phyloP scores from a whole-genome alignment of 2,113 vertebrate genomes.

The Oenanthe melanoleuca region DNA sequence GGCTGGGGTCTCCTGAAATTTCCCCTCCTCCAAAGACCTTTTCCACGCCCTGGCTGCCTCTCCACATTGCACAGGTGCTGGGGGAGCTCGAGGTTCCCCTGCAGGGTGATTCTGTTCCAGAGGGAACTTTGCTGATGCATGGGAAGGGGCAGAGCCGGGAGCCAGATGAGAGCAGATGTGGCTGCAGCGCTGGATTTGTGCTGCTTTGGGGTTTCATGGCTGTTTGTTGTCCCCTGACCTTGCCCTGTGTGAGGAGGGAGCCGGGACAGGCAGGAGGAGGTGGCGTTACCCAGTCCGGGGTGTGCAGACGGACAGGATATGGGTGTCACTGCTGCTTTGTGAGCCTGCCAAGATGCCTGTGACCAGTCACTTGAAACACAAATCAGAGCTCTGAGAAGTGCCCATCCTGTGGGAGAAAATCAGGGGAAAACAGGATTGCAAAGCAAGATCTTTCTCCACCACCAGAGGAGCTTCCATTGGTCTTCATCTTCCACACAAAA shows the following conservation, averaged over 20 bases:
- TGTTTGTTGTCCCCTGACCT: not conserved
- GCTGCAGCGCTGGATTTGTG: fast-evolving
- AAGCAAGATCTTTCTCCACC: not conserved
- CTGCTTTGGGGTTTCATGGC: not conserved
- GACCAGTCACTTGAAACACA: not conserved
- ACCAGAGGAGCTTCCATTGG: not conserved
- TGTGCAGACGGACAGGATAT: fast-evolving
- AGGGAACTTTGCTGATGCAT: not conserved
- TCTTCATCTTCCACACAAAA: not conserved
- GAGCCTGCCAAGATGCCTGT: not conserved
- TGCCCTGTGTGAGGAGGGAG: not conserved
- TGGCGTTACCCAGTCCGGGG: fast-evolving
- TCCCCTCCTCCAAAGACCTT: not conserved
- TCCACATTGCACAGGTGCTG: not conserved
- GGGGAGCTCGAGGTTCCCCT: fast-evolving
- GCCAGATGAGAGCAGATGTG: not conserved
- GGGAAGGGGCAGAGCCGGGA: not conserved
- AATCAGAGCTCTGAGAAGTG: not conserved
- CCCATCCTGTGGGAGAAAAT: not conserved
- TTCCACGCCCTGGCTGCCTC: too few relatives aligned
- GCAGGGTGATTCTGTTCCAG: not conserved
- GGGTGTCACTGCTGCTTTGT: not conserved
- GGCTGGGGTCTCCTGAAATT: fast-evolving
- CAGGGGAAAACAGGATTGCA: not conserved
- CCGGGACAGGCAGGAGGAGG: not conserved